Percentiles rank a stretch among this genome's conserved stretches.
phyloP scores from a whole-genome alignment of 2,888 invertebrate species.

The Aelia acuminata region DNA sequence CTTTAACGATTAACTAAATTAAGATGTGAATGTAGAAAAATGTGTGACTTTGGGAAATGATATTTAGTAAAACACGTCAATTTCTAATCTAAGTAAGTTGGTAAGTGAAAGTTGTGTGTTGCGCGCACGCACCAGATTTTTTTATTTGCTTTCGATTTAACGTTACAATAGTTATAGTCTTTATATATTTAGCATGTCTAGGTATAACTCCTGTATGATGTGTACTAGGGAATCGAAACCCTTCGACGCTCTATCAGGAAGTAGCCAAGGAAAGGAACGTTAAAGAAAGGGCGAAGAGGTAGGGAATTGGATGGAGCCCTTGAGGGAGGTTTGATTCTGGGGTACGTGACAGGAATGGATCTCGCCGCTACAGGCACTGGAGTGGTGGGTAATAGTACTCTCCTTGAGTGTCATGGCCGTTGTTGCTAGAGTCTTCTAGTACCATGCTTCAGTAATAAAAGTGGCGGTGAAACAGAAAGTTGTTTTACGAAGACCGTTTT shows the following conservation, averaged over 20 bases:
- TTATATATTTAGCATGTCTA: neutral
- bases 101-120: no score
- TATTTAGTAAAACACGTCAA: no score
- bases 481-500: no score
- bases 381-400: neutral
- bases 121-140: no score
- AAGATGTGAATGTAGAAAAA: no score
- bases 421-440: no score
- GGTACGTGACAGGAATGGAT: constrained; percentile 35
- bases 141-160: no score
- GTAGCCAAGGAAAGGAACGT: constrained; percentile 4
- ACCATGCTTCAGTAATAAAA: no score
- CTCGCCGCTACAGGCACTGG: neutral
- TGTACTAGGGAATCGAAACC: neutral
- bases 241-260: neutral
- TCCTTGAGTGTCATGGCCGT: neutral
- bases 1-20: no score
- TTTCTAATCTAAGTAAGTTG: no score
- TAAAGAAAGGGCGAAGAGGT: neutral
- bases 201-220: neutral
- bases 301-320: constrained; percentile 47
- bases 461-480: no score
- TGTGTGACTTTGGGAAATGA: no score
- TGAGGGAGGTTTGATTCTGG: neutral
- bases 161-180: neutral